phyloP scores from a whole-genome alignment of 2,113 vertebrate genomes.

The Paedocypris sp. region DNA sequence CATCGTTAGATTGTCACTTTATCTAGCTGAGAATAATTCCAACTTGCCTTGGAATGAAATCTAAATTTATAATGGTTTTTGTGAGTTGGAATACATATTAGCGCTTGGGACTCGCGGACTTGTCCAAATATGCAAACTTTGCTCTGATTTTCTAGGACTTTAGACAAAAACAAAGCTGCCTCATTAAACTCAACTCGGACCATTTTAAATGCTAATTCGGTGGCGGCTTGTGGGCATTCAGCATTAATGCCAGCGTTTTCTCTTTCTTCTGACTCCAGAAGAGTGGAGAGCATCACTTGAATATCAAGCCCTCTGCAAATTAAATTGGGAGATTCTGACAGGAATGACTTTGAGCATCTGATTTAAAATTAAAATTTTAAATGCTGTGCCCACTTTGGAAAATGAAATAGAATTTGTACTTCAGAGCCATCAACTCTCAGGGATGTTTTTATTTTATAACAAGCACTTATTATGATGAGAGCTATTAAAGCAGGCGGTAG shows the following conservation, averaged over 20 bases:
- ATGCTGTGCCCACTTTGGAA: conserved; percentile 22
- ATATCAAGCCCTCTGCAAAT: conserved; percentile 23
- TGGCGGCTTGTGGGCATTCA: conserved; percentile 8
- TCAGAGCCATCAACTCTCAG: conserved; percentile 8
- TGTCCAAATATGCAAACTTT: conserved; percentile 3
- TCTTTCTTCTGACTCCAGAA: background rate
- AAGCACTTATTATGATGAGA: conserved; percentile 24
- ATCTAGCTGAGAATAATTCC: too few species aligned
- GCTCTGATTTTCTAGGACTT: background rate
- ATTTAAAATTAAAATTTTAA: conserved; percentile 22
- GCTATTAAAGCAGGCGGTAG: background rate
- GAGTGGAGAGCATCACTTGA: conserved; percentile 8
- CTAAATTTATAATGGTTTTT: background rate
- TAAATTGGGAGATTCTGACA: conserved; percentile 25
- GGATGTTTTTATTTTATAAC: conserved; percentile 8
- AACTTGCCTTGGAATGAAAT: background rate
- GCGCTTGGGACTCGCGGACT: background rate
- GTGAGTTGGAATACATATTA: background rate
- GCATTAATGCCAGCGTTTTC: conserved; percentile 13
- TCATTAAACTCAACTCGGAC: conserved; percentile 19
- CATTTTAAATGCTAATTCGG: conserved; percentile 28
- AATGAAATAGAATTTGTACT: conserved; percentile 22
- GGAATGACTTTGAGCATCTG: conserved; percentile 25
- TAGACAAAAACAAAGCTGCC: conserved; percentile 12
- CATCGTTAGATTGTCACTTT: too few species aligned